Conservation (phyloP, 2,888 invertebrate species). For the Rosalia funebris region DNA sequence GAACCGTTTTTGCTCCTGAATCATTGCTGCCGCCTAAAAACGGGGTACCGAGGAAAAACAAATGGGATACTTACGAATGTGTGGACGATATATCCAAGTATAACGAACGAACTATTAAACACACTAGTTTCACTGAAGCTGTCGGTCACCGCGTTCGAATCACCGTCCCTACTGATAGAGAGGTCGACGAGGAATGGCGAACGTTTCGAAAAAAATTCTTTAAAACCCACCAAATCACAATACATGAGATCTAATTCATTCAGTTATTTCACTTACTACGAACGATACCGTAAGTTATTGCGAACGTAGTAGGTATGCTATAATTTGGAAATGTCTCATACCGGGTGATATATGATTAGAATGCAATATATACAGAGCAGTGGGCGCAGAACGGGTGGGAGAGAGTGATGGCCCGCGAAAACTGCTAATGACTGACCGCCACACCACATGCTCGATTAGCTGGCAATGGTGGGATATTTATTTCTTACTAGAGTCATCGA, state of each 20-base stretch:
- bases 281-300: constrained; percentile 1
- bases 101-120: constrained; percentile 5
- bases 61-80: constrained; percentile 15
- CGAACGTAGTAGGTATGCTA: background rate
- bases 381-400: background rate
- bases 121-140: constrained; percentile 11
- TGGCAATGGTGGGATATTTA: too few relatives aligned
- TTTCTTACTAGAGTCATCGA: too few relatives aligned
- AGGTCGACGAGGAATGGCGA: constrained; percentile 14
- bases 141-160: background rate
- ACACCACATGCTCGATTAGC: too few relatives aligned
- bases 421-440: too few relatives aligned
- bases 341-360: background rate
- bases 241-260: constrained; percentile 19
- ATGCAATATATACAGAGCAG: background rate
- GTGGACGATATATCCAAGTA: constrained; percentile 17
- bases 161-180: constrained; percentile 11
- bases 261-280: constrained; percentile 1
- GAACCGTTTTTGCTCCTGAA: constrained; percentile 1
- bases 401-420: background rate
- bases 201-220: constrained; percentile 20
- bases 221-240: constrained; percentile 6
- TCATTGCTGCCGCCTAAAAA: background rate
- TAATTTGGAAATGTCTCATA: background rate
- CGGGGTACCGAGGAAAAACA: background rate